Evolutionary conservation across 2,113 vertebrate species (phyloP).

Genomic region (Labeo catla): DNA sequence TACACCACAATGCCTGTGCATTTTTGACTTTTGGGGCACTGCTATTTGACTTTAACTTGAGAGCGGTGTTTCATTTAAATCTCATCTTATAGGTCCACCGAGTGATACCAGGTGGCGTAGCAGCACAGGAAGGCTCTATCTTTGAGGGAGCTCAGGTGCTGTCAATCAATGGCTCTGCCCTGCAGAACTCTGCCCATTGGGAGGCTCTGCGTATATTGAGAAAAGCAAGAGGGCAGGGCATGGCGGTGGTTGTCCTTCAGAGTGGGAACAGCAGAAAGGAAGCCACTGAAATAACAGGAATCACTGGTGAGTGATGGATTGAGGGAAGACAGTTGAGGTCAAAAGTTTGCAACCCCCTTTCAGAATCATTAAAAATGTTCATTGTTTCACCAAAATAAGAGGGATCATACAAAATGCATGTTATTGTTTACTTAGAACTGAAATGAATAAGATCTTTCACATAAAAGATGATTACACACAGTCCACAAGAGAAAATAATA

Average conservation of each 20-base stretch:
- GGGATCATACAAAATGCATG: no score
- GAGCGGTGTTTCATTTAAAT: background rate
- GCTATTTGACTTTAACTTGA: background rate
- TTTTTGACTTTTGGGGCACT: background rate
- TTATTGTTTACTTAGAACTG: no score
- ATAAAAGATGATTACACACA: no score
- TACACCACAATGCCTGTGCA: background rate
- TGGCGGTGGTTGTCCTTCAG: constrained; percentile 79
- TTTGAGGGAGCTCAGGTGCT: constrained; percentile 73
- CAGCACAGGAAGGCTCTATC: constrained; percentile 76
- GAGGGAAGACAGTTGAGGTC: no score
- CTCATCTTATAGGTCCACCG: constrained; percentile 72
- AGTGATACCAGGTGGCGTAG: constrained; percentile 74
- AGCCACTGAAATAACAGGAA: constrained; percentile 10
- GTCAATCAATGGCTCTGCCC: constrained; percentile 78
- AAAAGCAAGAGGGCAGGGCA: constrained; percentile 63
- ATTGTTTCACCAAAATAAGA: no score
- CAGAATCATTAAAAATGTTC: no score
- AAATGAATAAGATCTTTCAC: no score
- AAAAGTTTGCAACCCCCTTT: no score
- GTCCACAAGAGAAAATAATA: no score
- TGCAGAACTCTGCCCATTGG: constrained; percentile 69
- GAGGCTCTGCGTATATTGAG: constrained; percentile 74
- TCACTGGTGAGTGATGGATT: constrained; percentile 47
- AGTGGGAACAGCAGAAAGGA: constrained; percentile 53